A percentile compares a stretch with the other conserved stretches of the same genome.
phyloP scores from a whole-genome alignment of 2,113 vertebrate genomes.

The Protomyctophum bolini region DNA sequence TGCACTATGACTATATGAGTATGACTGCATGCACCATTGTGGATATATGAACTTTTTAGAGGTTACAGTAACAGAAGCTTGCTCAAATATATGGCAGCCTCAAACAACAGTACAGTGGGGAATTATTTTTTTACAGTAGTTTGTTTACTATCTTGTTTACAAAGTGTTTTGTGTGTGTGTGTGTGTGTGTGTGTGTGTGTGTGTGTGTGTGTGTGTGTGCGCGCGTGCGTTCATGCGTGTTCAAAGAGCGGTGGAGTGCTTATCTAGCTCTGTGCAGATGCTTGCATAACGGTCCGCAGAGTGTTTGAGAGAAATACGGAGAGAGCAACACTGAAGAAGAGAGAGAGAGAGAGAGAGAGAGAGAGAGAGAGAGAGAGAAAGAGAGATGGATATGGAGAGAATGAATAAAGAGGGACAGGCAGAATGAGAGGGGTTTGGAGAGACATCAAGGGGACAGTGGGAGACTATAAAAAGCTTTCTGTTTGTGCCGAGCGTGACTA shows the following conservation, averaged over 20 bases:
- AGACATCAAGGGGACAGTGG: conserved; percentile 16
- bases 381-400: not conserved
- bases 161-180: not conserved
- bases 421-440: conserved; percentile 19
- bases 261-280: conserved; percentile 5
- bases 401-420: conserved; percentile 20
- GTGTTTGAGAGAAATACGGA: not conserved
- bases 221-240: too few species aligned
- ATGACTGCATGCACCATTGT: too few species aligned
- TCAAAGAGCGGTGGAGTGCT: not conserved
- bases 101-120: not conserved
- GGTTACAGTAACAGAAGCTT: not conserved
- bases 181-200: too few species aligned
- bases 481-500: too few species aligned
- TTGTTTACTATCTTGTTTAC: not conserved
- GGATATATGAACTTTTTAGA: too few species aligned
- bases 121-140: not conserved
- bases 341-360: conserved; percentile 6
- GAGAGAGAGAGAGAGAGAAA: conserved; percentile 29
- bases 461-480: too few species aligned
- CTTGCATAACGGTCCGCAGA: conserved; percentile 28
- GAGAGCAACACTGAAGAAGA: not conserved
- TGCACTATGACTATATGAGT: too few species aligned
- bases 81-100: not conserved
- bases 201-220: too few species aligned